phyloP scores from a whole-genome alignment of 2,797 vertebrate species.

The Ptychobarbus kaznakovi region DNA sequence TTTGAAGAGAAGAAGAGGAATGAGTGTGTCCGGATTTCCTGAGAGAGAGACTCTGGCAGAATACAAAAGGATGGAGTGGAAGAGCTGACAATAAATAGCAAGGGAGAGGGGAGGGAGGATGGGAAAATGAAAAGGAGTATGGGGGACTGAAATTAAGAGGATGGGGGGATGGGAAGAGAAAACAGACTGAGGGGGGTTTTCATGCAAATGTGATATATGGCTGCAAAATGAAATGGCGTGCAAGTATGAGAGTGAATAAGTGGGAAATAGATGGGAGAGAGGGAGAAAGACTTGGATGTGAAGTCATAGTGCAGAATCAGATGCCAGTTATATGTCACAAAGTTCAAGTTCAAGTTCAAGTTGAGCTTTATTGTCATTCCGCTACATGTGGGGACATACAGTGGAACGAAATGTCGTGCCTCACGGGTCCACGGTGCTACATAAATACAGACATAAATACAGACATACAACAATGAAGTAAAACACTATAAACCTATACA shows the following conservation, averaged over 20 bases:
- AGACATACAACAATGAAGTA: too few species aligned
- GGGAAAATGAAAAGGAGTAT: slow-evolving; percentile 41
- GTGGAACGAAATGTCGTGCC: too few species aligned
- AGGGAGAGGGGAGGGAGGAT: slow-evolving; percentile 31
- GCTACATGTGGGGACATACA: too few species aligned
- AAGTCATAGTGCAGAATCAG: slow-evolving; percentile 1
- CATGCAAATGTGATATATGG: slow-evolving; percentile 31
- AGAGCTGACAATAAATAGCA: slow-evolving; percentile 15
- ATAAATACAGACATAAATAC: too few species aligned
- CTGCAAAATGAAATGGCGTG: slow-evolving; percentile 23
- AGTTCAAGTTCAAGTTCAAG: too few species aligned
- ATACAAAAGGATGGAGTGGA: slow-evolving; percentile 27
- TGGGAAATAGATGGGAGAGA: background rate
- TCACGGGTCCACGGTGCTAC: too few species aligned
- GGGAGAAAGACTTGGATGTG: slow-evolving; percentile 33
- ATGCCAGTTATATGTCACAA: background rate
- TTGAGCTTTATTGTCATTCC: too few species aligned
- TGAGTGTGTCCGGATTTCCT: slow-evolving; percentile 58
- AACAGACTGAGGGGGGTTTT: slow-evolving; percentile 29
- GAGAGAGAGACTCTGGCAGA: slow-evolving; percentile 36
- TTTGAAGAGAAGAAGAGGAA: slow-evolving; percentile 59
- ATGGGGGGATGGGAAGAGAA: slow-evolving; percentile 10
- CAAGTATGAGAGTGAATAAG: slow-evolving; percentile 9
- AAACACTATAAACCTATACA: too few species aligned
- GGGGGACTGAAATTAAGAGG: slow-evolving; percentile 25